Percentiles rank a stretch among this genome's conserved stretches.
Evolutionary conservation across 2,888 invertebrate genomes (phyloP).

Genomic region (Hirtodrosophila trivittata): DNA sequence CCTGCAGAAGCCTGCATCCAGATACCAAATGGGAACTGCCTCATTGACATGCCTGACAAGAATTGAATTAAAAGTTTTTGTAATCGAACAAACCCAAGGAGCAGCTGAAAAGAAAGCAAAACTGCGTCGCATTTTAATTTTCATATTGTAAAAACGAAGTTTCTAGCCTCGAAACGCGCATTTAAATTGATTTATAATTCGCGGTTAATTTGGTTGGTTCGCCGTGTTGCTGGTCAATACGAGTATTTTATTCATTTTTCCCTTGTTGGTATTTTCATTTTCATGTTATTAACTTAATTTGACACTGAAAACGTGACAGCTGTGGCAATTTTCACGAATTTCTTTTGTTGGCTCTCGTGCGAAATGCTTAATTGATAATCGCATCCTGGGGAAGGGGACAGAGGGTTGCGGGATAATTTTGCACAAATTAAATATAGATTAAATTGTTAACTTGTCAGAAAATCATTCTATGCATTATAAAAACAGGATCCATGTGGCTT

Average conservation of each 20-base stretch:
- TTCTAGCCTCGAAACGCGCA: slow-evolving; percentile 47
- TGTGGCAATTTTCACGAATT: slow-evolving; percentile 24
- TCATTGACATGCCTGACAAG: slow-evolving; percentile 74
- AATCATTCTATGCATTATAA: slow-evolving; percentile 30
- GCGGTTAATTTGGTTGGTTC: slow-evolving; percentile 62
- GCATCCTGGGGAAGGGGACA: neutral
- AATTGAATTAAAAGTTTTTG: slow-evolving; percentile 75
- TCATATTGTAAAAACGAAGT: slow-evolving; percentile 30
- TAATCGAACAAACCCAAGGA: slow-evolving; percentile 16
- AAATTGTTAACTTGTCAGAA: slow-evolving; percentile 57
- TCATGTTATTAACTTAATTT: slow-evolving; percentile 67
- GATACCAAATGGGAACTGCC: slow-evolving; percentile 23
- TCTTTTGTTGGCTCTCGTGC: slow-evolving; percentile 10
- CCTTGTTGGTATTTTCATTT: slow-evolving; percentile 32
- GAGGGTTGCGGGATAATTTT: neutral
- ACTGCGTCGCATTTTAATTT: slow-evolving; percentile 41
- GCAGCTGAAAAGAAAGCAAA: slow-evolving; percentile 37
- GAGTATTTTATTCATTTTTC: slow-evolving; percentile 53
- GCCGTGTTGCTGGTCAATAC: slow-evolving; percentile 20
- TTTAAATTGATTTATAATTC: slow-evolving; percentile 78
- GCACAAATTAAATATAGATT: slow-evolving; percentile 57
- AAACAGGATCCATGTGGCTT: slow-evolving; percentile 20
- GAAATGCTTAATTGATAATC: slow-evolving; percentile 40
- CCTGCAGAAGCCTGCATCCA: too few species aligned
- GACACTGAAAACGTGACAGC: slow-evolving; percentile 66